phyloP scores from a whole-genome alignment of 2,113 vertebrate species.

The Eubucco bourcierii region DNA sequence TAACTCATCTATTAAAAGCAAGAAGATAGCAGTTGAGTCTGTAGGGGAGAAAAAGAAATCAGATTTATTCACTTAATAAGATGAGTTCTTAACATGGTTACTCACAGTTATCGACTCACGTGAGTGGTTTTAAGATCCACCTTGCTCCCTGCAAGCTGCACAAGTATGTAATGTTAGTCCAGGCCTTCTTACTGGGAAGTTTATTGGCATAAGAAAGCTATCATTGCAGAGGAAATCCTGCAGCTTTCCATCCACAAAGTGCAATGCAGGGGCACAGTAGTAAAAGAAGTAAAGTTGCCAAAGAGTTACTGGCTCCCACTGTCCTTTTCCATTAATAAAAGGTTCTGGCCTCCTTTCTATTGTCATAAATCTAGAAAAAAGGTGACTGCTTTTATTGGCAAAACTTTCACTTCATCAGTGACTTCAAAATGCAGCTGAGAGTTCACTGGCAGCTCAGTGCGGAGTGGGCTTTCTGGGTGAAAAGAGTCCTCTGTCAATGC shows the following conservation, averaged over 20 bases:
- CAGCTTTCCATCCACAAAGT: background rate
- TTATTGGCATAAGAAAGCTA: background rate
- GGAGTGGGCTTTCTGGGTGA: slow-evolving; percentile 68
- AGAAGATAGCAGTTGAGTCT: background rate
- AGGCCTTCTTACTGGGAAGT: background rate
- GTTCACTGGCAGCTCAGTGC: slow-evolving; percentile 11
- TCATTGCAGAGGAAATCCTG: background rate
- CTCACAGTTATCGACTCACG: background rate
- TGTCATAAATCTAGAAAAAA: slow-evolving; percentile 74
- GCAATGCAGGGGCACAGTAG: background rate
- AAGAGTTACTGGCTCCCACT: background rate
- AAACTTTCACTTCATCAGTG: slow-evolving; percentile 65
- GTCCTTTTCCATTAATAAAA: slow-evolving; percentile 70
- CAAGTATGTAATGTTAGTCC: background rate
- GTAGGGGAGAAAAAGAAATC: slow-evolving; percentile 12
- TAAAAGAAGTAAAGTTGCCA: background rate
- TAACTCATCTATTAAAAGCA: slow-evolving; percentile 4
- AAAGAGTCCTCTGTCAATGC: slow-evolving; percentile 77
- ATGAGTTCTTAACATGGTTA: background rate
- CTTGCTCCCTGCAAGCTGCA: background rate
- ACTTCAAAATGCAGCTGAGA: slow-evolving; percentile 56
- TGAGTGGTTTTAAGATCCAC: background rate
- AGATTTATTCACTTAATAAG: slow-evolving; percentile 43
- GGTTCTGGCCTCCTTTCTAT: slow-evolving; percentile 51
- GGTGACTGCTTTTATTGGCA: slow-evolving; percentile 75